phyloP scores from a whole-genome alignment of 2,113 vertebrate species.

The Poeciliopsis occidentalis region DNA sequence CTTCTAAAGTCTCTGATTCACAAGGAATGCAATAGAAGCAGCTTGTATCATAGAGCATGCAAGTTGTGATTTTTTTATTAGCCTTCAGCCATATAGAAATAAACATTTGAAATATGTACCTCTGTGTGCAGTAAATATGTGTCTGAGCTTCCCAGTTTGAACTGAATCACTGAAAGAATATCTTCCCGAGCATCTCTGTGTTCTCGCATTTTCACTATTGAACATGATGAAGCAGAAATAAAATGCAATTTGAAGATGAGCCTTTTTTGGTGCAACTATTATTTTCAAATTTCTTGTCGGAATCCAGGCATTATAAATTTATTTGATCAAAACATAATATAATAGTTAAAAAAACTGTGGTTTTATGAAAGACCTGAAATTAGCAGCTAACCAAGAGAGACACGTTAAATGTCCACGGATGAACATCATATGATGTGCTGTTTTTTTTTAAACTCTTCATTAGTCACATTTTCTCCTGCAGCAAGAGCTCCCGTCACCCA shows the following conservation, averaged over 20 bases:
- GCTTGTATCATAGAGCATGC: too few relatives aligned
- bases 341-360: neutral
- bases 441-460: neutral
- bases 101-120: neutral
- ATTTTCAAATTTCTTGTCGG: neutral
- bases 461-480: neutral
- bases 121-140: neutral
- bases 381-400: neutral
- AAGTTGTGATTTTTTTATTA: neutral
- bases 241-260: neutral
- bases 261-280: neutral
- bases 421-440: neutral
- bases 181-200: neutral
- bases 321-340: neutral
- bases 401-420: neutral
- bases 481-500: constrained; percentile 8
- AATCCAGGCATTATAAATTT: neutral
- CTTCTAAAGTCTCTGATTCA: too few relatives aligned
- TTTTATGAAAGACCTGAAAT: neutral
- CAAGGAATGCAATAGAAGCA: too few relatives aligned
- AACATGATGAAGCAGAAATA: neutral
- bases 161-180: too few relatives aligned
- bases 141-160: neutral
- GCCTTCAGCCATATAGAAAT: neutral
- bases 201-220: neutral